Evolutionary conservation across 2,888 invertebrate species (phyloP).

Genomic region (Apotomis capreana): DNA sequence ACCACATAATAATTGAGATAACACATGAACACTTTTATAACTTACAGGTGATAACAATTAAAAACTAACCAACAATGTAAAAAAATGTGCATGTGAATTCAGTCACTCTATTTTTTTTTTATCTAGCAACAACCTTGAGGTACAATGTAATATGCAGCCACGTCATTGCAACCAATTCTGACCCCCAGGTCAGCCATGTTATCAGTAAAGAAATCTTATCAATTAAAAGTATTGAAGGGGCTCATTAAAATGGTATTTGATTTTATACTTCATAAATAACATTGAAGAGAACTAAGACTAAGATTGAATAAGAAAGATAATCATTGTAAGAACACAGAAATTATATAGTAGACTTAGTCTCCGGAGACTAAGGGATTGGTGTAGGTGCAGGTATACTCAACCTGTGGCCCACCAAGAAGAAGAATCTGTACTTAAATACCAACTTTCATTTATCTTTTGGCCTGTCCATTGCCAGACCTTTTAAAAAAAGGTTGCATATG

Average conservation of each 20-base stretch:
- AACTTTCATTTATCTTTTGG: too few species aligned
- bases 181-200: conserved; percentile 27
- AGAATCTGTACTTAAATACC: too few species aligned
- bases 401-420: too few species aligned
- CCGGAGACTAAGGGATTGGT: too few species aligned
- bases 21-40: background rate
- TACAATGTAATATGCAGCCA: conserved; percentile 17
- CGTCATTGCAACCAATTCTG: conserved; percentile 19
- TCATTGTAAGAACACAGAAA: too few species aligned
- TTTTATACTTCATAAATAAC: background rate
- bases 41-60: background rate
- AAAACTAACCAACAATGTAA: background rate
- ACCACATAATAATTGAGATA: too few species aligned
- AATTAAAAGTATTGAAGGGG: conserved; percentile 5
- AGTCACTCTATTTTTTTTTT: background rate
- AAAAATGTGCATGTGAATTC: background rate
- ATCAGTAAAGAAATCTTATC: conserved; percentile 23
- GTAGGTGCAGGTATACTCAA: too few species aligned
- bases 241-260: background rate
- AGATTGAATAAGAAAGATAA: too few species aligned
- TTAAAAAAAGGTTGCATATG: too few species aligned
- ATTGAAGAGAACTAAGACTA: background rate
- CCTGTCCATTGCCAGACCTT: too few species aligned
- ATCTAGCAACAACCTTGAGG: conserved; percentile 1
- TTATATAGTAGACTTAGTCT: too few species aligned